Conservation (phyloP, 2,888 invertebrate species). For the Archips xylosteana region DNA sequence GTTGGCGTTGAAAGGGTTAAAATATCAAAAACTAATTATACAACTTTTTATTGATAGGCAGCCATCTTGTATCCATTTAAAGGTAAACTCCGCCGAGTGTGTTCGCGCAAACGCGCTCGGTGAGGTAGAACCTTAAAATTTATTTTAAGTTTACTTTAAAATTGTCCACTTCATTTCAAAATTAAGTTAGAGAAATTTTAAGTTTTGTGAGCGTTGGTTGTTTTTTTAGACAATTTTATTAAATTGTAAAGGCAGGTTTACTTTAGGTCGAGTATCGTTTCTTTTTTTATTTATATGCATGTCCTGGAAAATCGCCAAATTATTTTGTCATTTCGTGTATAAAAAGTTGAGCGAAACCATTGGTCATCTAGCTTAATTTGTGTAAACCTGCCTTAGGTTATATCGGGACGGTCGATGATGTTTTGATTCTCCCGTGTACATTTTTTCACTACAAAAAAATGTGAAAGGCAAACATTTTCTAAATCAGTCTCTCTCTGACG, state of each 20-base stretch:
- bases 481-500: background rate
- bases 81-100: background rate
- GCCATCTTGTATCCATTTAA: constrained; percentile 25
- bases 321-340: too few relatives aligned
- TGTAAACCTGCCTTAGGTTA: background rate
- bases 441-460: background rate
- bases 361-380: background rate
- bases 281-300: background rate
- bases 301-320: too few relatives aligned
- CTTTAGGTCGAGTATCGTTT: background rate
- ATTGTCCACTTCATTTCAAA: constrained; percentile 8
- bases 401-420: background rate
- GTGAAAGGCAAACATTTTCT: background rate
- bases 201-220: constrained; percentile 20
- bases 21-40: background rate
- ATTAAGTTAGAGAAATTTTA: constrained; percentile 7
- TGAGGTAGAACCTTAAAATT: background rate
- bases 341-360: background rate
- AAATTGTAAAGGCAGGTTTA: background rate
- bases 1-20: too few relatives aligned
- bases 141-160: background rate
- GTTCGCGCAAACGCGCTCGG: background rate
- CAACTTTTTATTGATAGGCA: background rate
- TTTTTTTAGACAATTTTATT: constrained; percentile 8
- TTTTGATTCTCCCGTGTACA: background rate